phyloP scores from a whole-genome alignment of 2,797 vertebrate genomes.

The Rhabdomys pumilio region DNA sequence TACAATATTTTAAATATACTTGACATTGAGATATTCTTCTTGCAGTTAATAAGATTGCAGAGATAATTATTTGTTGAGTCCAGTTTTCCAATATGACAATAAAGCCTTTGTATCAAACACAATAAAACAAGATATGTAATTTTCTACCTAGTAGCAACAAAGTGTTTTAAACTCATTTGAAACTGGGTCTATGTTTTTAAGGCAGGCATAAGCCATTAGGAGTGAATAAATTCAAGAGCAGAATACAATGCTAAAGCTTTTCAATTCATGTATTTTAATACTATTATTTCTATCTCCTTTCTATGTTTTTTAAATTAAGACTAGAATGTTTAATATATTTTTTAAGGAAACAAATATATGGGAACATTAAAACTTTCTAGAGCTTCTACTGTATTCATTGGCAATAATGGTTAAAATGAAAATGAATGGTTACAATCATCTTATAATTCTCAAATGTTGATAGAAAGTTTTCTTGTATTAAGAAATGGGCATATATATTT shows the following conservation, averaged over 20 bases:
- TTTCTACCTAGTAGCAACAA: background rate
- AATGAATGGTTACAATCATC: background rate
- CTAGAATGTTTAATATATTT: background rate
- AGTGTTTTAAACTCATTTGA: slow-evolving; percentile 11
- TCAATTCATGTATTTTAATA: slow-evolving; percentile 4
- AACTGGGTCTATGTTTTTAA: slow-evolving; percentile 4
- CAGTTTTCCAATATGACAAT: slow-evolving; percentile 45
- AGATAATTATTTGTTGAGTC: slow-evolving; percentile 13
- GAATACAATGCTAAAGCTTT: background rate
- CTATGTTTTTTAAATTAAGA: background rate
- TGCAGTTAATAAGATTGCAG: slow-evolving; percentile 27
- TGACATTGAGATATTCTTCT: slow-evolving; percentile 29
- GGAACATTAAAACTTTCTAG: background rate
- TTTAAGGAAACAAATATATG: background rate
- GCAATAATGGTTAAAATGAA: background rate
- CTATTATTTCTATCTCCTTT: background rate
- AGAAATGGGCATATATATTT: rapidly evolving
- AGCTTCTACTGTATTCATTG: background rate
- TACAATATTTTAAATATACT: slow-evolving; percentile 38
- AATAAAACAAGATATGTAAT: background rate
- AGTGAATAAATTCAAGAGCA: background rate
- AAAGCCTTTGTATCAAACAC: slow-evolving; percentile 35
- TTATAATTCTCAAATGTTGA: background rate
- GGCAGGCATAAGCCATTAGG: background rate
- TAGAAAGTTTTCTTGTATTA: rapidly evolving